phyloP scores from a whole-genome alignment of 2,113 vertebrate species.

The Candoia aspera region DNA sequence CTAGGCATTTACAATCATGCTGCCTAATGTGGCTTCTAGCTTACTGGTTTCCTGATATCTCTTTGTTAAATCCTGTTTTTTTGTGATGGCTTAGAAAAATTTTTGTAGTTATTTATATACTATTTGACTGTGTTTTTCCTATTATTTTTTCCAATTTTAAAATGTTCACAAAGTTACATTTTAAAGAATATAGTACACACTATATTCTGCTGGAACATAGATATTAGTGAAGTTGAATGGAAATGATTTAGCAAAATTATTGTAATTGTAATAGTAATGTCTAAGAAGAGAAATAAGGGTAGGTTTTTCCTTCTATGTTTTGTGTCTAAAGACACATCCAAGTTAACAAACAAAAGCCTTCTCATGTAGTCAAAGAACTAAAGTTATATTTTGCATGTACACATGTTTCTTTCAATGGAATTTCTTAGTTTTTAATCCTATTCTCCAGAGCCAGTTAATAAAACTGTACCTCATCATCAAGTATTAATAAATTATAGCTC shows the following conservation, averaged over 20 bases:
- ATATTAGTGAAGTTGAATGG: neutral
- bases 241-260: neutral
- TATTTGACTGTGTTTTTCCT: too few relatives aligned
- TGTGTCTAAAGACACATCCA: neutral
- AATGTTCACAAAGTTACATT: neutral
- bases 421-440: neutral
- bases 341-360: fast-evolving
- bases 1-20: too few relatives aligned
- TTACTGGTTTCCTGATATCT: neutral
- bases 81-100: neutral
- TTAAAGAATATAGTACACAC: neutral
- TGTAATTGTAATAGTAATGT: neutral
- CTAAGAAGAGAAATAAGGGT: neutral
- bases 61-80: neutral
- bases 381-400: neutral
- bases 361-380: neutral
- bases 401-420: neutral
- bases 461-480: neutral
- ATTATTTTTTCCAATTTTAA: neutral
- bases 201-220: neutral
- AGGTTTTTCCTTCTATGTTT: neutral
- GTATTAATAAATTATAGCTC: neutral
- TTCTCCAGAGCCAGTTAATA: neutral
- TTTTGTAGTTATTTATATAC: too few relatives aligned
- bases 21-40: neutral